These are phyloP conservation scores for Eira barbara DNA, from an alignment of 2,113 vertebrate species.

Conservation along the genomic window DNA sequence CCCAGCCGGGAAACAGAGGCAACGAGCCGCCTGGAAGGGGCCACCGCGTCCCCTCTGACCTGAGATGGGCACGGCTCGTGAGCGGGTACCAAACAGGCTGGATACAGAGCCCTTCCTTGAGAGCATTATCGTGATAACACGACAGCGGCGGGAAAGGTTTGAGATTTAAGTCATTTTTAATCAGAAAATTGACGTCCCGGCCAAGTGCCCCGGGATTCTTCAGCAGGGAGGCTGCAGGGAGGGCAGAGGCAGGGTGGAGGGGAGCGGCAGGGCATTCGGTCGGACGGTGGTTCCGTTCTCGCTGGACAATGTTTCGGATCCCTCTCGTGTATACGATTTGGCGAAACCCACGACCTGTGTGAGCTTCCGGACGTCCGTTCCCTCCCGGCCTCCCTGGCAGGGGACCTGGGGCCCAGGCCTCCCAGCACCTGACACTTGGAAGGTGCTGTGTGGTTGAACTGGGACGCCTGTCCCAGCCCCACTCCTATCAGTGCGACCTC, in stretches of 20 bases:
- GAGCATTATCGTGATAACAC: accelerated
- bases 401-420: not conserved
- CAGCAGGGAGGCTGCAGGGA: no score
- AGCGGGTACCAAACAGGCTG: accelerated
- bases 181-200: not conserved
- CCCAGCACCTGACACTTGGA: accelerated
- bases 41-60: accelerated
- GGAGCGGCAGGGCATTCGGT: no score
- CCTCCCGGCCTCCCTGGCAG: not conserved
- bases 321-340: not conserved
- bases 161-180: not conserved
- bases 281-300: not conserved
- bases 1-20: accelerated
- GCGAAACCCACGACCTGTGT: accelerated
- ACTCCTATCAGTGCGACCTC: not conserved
- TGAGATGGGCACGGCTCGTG: accelerated
- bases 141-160: accelerated
- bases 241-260: no score
- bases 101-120: accelerated
- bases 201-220: accelerated
- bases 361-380: not conserved
- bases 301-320: accelerated
- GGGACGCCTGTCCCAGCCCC: not conserved
- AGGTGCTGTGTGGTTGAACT: no score
- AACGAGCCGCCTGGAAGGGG: accelerated